phyloP scores from a whole-genome alignment of 2,113 vertebrate genomes.

The Phaetusa simplex region DNA sequence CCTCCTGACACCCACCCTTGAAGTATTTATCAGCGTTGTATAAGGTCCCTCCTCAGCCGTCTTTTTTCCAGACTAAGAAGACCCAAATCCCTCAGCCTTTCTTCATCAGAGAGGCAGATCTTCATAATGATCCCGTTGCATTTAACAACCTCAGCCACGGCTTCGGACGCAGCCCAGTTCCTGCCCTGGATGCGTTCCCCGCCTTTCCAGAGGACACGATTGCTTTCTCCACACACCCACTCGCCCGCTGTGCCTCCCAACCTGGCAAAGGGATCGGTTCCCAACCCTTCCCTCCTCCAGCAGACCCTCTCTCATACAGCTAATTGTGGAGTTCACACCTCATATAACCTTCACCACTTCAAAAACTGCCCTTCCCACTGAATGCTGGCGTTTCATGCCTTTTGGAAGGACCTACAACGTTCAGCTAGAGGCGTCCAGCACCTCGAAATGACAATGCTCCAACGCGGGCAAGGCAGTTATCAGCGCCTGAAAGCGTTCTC shows the following conservation, averaged over 20 bases:
- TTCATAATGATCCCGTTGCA: neutral
- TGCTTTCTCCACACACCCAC: neutral
- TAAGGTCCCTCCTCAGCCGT: too few relatives aligned
- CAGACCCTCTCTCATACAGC: neutral
- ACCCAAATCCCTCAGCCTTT: too few relatives aligned
- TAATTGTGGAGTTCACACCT: neutral
- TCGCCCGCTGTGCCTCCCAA: neutral
- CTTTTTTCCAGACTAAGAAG: too few relatives aligned
- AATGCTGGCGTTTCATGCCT: accelerated
- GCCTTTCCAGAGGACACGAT: neutral
- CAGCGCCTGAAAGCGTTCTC: neutral
- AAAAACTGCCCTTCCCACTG: neutral
- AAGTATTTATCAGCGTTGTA: too few relatives aligned
- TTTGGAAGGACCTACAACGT: neutral
- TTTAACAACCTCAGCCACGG: neutral
- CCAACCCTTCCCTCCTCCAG: neutral
- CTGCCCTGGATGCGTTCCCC: neutral
- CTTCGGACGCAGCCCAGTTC: neutral
- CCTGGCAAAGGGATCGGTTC: neutral
- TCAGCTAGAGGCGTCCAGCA: neutral
- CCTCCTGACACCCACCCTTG: too few relatives aligned
- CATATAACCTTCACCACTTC: accelerated
- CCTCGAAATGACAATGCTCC: neutral
- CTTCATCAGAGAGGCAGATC: too few relatives aligned
- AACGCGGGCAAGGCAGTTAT: accelerated